Conservation (phyloP, 2,113 vertebrate species). For the Mystacornis crossleyi region DNA sequence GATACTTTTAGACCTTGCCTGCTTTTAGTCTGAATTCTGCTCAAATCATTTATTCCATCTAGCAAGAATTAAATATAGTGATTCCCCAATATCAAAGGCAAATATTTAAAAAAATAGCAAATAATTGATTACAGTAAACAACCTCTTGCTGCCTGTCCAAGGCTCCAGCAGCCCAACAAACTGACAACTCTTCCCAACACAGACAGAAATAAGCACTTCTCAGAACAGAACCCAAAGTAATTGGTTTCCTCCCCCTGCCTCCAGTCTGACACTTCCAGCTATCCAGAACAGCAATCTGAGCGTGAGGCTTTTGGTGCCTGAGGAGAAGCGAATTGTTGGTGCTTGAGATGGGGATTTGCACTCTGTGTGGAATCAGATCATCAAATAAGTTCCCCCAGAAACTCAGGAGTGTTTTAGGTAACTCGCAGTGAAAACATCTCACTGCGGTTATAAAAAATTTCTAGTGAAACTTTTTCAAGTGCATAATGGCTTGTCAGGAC, state of each 20-base stretch:
- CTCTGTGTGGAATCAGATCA: background rate
- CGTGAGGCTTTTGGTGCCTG: accelerated
- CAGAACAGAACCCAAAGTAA: background rate
- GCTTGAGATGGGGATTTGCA: background rate
- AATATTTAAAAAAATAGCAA: background rate
- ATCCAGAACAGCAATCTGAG: background rate
- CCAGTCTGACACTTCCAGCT: background rate
- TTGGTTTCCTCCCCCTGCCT: background rate
- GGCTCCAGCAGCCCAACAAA: background rate
- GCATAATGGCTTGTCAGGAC: background rate
- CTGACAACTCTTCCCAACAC: background rate
- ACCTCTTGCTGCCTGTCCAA: background rate
- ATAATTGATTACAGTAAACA: background rate
- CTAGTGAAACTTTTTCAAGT: background rate
- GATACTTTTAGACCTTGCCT: background rate
- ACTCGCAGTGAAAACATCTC: background rate
- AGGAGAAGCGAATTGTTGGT: background rate
- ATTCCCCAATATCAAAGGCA: background rate
- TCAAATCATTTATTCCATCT: background rate
- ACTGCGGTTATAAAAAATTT: background rate
- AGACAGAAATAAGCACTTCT: background rate
- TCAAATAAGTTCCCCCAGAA: background rate
- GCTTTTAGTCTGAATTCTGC: background rate
- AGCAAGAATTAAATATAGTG: background rate
- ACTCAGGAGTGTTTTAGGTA: background rate